Conservation (phyloP, 2,797 vertebrate species). For the Geotrypetes seraphini region DNA sequence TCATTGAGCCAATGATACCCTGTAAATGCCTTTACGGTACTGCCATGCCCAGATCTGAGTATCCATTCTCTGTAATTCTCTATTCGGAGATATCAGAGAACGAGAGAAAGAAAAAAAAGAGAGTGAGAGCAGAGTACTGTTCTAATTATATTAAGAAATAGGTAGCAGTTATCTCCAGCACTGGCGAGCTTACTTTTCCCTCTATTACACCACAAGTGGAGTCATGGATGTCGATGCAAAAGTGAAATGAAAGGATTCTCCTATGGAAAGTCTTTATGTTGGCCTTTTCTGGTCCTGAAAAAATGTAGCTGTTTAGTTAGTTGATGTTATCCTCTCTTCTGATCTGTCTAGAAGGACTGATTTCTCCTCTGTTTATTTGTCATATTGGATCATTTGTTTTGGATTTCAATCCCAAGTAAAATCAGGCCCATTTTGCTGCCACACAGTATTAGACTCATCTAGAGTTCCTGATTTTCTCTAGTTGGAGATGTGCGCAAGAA, state of each 20-base stretch:
- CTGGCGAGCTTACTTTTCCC: slow-evolving; percentile 13
- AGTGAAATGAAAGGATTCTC: slow-evolving; percentile 13
- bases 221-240: slow-evolving; percentile 9
- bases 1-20: slow-evolving; percentile 9
- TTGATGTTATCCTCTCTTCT: slow-evolving; percentile 54
- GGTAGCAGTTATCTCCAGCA: too few species aligned
- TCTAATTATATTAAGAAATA: too few species aligned
- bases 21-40: slow-evolving; percentile 9
- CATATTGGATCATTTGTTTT: slow-evolving; percentile 56
- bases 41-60: neutral
- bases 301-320: slow-evolving; percentile 54
- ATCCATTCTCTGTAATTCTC: neutral
- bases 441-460: slow-evolving; percentile 32
- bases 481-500: slow-evolving; percentile 36
- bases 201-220: slow-evolving; percentile 14
- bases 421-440: slow-evolving; percentile 51
- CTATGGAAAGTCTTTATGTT: slow-evolving; percentile 29
- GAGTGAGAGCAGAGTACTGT: neutral
- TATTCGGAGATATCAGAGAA: neutral
- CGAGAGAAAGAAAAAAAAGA: too few species aligned
- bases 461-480: slow-evolving; percentile 45
- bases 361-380: slow-evolving; percentile 50
- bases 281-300: slow-evolving; percentile 34
- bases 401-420: slow-evolving; percentile 25
- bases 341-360: slow-evolving; percentile 64